Evolutionary conservation across 2,888 invertebrate species (phyloP).

Genomic region (Drosophila picticornis): DNA sequence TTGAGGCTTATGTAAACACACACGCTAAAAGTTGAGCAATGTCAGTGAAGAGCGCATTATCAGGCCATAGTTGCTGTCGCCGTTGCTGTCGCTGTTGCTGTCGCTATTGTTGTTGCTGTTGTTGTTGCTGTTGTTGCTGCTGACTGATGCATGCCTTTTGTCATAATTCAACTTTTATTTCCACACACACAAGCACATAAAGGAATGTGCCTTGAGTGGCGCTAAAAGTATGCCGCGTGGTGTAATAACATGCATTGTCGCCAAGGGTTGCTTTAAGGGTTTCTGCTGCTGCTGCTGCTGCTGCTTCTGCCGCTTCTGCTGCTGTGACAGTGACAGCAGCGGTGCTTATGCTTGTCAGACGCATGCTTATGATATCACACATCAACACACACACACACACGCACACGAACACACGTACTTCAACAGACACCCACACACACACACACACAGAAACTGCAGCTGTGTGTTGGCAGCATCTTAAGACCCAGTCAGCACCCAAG

Average conservation of each 20-base stretch:
- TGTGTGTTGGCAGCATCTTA: conserved; percentile 29
- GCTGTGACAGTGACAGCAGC: conserved; percentile 72
- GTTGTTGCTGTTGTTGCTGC: conserved; percentile 24
- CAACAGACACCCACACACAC: conserved; percentile 35
- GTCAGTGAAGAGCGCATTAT: conserved; percentile 69
- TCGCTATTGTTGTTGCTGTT: conserved; percentile 2
- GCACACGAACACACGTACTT: conserved; percentile 45
- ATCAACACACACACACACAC: conserved; percentile 38
- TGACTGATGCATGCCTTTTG: conserved; percentile 65
- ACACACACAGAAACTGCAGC: conserved; percentile 37
- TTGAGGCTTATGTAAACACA: conserved; percentile 36
- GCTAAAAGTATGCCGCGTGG: conserved; percentile 75
- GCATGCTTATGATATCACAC: conserved; percentile 75
- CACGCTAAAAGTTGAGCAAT: conserved; percentile 42
- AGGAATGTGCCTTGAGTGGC: conserved; percentile 70
- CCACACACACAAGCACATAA: conserved; percentile 42
- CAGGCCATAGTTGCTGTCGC: conserved; percentile 59
- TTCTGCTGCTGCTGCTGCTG: neutral
- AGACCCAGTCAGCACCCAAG: conserved; percentile 17
- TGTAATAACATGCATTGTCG: conserved; percentile 73
- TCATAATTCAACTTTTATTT: conserved; percentile 78
- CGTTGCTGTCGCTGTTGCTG: conserved; percentile 9
- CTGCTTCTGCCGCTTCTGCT: conserved; percentile 34
- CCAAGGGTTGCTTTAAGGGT: conserved; percentile 22
- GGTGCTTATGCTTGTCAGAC: conserved; percentile 78